phyloP scores from a whole-genome alignment of 1,140 invertebrate genomes.

The Monochamus saltuarius region DNA sequence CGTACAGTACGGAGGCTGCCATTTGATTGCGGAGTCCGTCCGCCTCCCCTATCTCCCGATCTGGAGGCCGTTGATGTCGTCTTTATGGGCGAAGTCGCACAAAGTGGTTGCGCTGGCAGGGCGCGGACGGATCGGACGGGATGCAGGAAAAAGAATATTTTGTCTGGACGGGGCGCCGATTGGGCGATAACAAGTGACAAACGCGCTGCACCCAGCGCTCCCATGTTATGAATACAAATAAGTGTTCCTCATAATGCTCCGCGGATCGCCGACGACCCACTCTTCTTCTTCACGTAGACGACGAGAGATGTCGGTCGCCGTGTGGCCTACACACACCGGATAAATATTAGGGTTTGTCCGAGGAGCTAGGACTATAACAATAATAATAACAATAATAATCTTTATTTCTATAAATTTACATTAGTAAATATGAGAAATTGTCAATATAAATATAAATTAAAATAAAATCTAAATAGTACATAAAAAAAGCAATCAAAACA shows the following conservation, averaged over 20 bases:
- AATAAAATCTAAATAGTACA: too few relatives aligned
- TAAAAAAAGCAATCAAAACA: too few relatives aligned
- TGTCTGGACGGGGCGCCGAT: constrained; percentile 46
- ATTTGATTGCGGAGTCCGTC: constrained; percentile 2
- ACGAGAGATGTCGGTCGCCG: too few relatives aligned
- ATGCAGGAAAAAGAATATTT: constrained; percentile 20
- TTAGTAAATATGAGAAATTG: too few relatives aligned
- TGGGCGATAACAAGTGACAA: constrained; percentile 49
- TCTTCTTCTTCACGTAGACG: constrained; percentile 6
- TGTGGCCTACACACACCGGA: background rate
- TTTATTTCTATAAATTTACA: too few relatives aligned
- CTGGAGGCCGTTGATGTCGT: constrained; percentile 6
- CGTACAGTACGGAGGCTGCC: background rate
- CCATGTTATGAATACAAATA: constrained; percentile 51
- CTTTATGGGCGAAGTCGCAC: constrained; percentile 1
- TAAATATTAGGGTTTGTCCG: too few relatives aligned
- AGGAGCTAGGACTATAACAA: too few relatives aligned
- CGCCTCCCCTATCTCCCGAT: constrained; percentile 1
- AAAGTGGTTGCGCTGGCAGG: background rate
- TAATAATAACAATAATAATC: too few relatives aligned
- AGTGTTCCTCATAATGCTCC: constrained; percentile 32
- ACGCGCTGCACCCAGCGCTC: constrained; percentile 47
- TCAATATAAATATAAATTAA: too few relatives aligned
- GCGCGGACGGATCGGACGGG: background rate
- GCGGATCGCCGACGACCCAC: constrained; percentile 13